Base-by-base conservation (phyloP, 2,113 vertebrate species). In the Engystomops pustulosus region DNA sequence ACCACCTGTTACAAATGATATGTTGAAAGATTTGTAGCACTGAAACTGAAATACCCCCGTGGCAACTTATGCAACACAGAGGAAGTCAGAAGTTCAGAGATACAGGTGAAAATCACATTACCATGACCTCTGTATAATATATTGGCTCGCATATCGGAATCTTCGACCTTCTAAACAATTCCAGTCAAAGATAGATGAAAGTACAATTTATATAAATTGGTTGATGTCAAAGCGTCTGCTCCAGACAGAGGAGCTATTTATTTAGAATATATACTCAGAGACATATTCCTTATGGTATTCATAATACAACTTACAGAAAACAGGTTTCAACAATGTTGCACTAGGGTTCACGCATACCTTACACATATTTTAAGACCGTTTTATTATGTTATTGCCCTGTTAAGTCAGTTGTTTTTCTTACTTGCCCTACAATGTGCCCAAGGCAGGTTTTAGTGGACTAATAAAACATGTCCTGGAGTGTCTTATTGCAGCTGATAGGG, bases 81-180 rank as follows among this genome's bases (percentile, higher is more conserved):
- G 80, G 80, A 84, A 89, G 87, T 87, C 86, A 88, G 82, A 87
- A 88, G 86, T 87, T 90, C 86, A 90, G 81, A 88, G 80, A 86
- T 87, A 86, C 86, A 90, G 89, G 89, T 90, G 86, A 88, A 90
- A 87, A 81, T 44, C 77, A 87, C 69, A 55, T 84, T 87, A 85
- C 53, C 78, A 18, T 84, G 77, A 45, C 62, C 11, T 80, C 25
- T 32, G 25, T 27, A 47, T 23, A 27, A 80, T 69, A 79, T 44
- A 36, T 58, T 44, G n/a, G 23, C 34, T 4, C 51, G 41, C 4
- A 53, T 4, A 74, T 45, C 2, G 44, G 70, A 74, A 30, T 74
- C 23, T 74, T 74, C 44, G 9, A 4, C 44, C 23, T 49, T 49
- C 47, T 25, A 74, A 74, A 70, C n/a, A 47, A 17, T 47, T 20